Evolutionary conservation across 2,888 invertebrate genomes (phyloP), one percentile per base, ranked within the genome.

Genomic region (Sinohyriopsis cumingii): DNA sequence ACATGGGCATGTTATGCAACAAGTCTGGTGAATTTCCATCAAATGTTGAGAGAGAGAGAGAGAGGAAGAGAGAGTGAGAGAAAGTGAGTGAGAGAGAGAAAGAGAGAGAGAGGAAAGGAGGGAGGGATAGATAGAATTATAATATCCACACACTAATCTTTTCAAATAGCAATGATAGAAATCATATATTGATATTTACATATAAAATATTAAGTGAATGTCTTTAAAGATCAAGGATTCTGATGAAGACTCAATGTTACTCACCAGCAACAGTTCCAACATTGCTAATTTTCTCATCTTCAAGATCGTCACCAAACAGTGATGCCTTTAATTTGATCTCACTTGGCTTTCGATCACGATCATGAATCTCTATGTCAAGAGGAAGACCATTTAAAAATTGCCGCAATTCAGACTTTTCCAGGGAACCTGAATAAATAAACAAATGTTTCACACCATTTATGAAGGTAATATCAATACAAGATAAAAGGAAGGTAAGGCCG

Each of bases 201-300:
- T 45, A 45, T 59, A 59, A 4, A 59, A n/a, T 59, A 59, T 59
- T 22, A 59, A 24, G 22, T n/a, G 20, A 12, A 15, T 22, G 5
- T 19, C 12, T 22, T 59, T 59, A 24, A 3, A 19, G 59, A 12
- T 3, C 9, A 15, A 24, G 59, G 24, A 22, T 59, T 22, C 0
- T 59, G 20, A 45, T 45, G 45, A 45, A 45, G 7, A 59, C 19
- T n/a, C 7, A 63, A 56, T 59, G 4, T 25, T 12, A 80, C 87
- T 82, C 71, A 89, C 89, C 86, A 59, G 88, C 81, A 5, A 90
- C 88, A 59, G 87, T 85, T 60, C 88, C 89, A 55, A 90, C 88
- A 78, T 87, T 89, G 77, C 87, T 88, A 67, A 90, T 89, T 67
- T 88, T 89, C 68, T 90, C 88, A 81, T 90, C 90, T 65, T 89